These are phyloP conservation scores for Microhierax caerulescens DNA, from an alignment of 2,797 vertebrate species.

Conservation along the genomic window DNA sequence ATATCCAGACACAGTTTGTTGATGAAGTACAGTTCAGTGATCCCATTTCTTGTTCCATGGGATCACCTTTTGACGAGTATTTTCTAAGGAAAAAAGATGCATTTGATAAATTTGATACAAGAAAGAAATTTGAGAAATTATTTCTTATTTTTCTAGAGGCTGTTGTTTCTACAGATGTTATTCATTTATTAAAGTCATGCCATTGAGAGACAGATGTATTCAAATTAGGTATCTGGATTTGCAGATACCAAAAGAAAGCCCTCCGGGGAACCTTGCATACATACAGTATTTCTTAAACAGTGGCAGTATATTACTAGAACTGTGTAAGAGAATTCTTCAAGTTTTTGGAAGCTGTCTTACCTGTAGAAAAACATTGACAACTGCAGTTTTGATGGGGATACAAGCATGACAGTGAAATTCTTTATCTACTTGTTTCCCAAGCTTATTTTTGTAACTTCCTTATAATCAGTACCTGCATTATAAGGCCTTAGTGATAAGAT, in stretches of 20 bases:
- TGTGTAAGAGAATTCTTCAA: neutral
- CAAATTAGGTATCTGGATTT: slow-evolving; percentile 18
- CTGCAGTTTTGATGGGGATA: neutral
- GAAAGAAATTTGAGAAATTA: neutral
- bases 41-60: neutral
- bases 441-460: neutral
- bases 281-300: neutral
- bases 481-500: neutral
- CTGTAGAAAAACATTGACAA: accelerated
- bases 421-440: neutral
- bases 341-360: neutral
- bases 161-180: slow-evolving; percentile 48
- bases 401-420: neutral
- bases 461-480: neutral
- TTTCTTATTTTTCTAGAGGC: neutral
- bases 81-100: neutral
- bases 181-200: slow-evolving; percentile 13
- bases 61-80: neutral
- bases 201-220: slow-evolving; percentile 26
- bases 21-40: neutral
- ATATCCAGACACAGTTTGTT: neutral
- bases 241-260: slow-evolving; percentile 60
- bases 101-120: neutral
- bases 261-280: slow-evolving; percentile 8
- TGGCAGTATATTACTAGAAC: neutral